Evolutionary conservation across 2,797 vertebrate genomes (phyloP).

Genomic region (Chiloscyllium punctatum): DNA sequence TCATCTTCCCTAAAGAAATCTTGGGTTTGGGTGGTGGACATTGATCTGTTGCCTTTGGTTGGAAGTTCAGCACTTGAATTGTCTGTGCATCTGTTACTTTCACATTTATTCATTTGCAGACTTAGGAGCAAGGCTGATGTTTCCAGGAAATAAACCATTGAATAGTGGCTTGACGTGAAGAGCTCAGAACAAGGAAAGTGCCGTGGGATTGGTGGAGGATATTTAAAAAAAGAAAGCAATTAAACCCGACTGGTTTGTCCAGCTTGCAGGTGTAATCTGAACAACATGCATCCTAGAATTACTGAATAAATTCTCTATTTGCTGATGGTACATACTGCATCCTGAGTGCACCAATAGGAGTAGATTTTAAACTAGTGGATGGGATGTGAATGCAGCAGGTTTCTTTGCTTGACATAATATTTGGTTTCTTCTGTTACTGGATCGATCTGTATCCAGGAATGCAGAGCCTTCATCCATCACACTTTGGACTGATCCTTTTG

Average conservation of each 20-base stretch:
- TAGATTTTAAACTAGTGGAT: background rate
- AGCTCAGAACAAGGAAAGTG: background rate
- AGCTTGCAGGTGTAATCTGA: background rate
- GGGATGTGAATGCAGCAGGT: background rate
- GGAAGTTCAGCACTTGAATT: background rate
- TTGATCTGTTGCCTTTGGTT: background rate
- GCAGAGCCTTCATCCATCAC: background rate
- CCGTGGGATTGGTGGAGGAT: background rate
- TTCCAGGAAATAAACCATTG: background rate
- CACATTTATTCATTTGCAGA: background rate
- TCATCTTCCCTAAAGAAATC: background rate
- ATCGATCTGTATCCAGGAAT: background rate
- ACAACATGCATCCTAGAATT: no score
- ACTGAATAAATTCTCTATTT: background rate
- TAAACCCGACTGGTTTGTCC: background rate
- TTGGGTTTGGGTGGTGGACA: background rate
- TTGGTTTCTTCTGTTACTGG: background rate
- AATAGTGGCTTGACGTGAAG: background rate
- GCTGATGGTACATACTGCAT: background rate
- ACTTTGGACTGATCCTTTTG: background rate
- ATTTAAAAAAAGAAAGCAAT: background rate
- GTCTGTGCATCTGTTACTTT: background rate
- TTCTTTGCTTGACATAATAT: background rate
- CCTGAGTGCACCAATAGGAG: background rate
- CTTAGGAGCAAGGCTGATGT: background rate